Conservation (phyloP, 2,113 vertebrate genomes). For the Sminthopsis crassicaudata region DNA sequence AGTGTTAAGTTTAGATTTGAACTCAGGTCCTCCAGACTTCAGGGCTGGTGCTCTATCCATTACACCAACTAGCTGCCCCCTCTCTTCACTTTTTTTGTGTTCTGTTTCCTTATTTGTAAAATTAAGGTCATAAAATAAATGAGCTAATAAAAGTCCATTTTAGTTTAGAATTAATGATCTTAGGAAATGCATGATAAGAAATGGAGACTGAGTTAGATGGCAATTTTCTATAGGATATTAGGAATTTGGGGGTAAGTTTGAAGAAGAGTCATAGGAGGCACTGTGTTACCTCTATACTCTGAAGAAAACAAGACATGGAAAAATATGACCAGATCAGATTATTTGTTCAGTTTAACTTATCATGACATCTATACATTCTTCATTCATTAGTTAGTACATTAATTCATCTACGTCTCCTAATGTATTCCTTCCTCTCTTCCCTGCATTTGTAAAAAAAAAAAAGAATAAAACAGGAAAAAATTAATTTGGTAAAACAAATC, state of each 20-base stretch:
- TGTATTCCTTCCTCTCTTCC: neutral
- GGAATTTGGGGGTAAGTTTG: neutral
- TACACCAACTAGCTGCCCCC: no score
- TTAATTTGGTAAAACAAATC: neutral
- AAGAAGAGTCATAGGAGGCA: neutral
- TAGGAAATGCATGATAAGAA: constrained; percentile 5
- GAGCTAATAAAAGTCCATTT: neutral
- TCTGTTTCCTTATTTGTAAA: neutral
- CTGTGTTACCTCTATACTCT: neutral
- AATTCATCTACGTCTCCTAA: neutral
- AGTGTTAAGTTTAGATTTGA: no score
- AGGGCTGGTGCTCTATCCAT: no score
- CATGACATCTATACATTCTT: neutral
- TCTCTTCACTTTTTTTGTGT: neutral
- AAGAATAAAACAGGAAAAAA: neutral
- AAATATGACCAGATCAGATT: neutral
- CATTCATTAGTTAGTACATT: neutral
- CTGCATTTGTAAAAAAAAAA: neutral
- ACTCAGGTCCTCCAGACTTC: no score
- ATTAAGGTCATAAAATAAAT: neutral
- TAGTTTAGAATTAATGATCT: neutral
- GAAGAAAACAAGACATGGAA: neutral
- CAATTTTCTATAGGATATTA: neutral
- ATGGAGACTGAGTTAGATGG: neutral
- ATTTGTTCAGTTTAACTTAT: neutral